A percentile compares a stretch with the other conserved stretches of the same genome.
Conservation (phyloP, 2,113 vertebrate species). For the Columba janthina region DNA sequence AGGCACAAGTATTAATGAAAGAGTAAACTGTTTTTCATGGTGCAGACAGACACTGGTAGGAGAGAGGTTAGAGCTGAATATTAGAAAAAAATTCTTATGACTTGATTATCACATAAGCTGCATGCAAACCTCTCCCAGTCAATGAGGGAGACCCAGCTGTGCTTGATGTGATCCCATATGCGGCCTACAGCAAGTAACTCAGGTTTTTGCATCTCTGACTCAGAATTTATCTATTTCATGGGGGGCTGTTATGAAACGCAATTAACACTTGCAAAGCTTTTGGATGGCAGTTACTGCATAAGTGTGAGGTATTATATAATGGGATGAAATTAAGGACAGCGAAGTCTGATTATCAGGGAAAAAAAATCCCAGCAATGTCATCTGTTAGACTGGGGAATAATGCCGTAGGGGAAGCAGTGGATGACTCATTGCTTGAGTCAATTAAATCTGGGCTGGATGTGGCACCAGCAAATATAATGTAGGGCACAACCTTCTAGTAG, state of each 20-base stretch:
- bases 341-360: constrained; percentile 44
- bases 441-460: constrained; percentile 53
- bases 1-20: neutral
- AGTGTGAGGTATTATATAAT: constrained; percentile 64
- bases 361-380: constrained; percentile 30
- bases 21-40: neutral
- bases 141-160: neutral
- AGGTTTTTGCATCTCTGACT: constrained; percentile 34
- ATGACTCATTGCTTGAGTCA: constrained; percentile 52
- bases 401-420: constrained; percentile 1
- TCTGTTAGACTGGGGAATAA: constrained; percentile 39
- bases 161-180: neutral
- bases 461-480: constrained; percentile 36
- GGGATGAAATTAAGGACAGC: constrained; percentile 66
- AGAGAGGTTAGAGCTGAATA: neutral
- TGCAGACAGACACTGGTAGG: neutral
- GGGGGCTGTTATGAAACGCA: constrained; percentile 33
- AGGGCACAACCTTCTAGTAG: constrained; percentile 3
- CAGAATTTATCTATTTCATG: constrained; percentile 30
- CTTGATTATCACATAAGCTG: neutral
- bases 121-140: neutral
- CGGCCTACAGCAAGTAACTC: neutral
- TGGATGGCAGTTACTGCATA: neutral
- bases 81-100: neutral
- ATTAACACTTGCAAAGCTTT: constrained; percentile 49